Conservation (phyloP, 2,113 vertebrate species). For the Microtus richardsoni region DNA sequence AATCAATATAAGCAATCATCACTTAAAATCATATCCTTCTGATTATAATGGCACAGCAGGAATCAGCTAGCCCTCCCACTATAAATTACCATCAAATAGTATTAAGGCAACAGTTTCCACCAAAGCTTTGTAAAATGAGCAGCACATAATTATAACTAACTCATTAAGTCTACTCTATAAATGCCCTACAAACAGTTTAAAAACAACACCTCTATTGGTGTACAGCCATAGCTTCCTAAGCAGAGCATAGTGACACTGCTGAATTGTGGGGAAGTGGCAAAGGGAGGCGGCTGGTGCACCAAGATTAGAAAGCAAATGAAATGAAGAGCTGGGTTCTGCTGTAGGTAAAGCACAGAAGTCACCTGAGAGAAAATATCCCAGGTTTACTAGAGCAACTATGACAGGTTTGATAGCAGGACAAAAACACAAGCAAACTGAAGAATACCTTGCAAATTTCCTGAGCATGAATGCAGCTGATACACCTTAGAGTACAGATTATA, state of each 20-base stretch:
- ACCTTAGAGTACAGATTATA: background rate
- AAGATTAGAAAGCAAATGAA: background rate
- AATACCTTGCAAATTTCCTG: background rate
- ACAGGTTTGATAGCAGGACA: background rate
- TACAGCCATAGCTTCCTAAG: background rate
- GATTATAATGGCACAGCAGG: background rate
- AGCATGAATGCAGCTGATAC: background rate
- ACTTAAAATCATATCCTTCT: background rate
- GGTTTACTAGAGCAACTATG: background rate
- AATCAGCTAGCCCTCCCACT: background rate
- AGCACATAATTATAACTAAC: background rate
- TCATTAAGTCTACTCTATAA: background rate
- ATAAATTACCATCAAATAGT: background rate
- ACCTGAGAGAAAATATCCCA: background rate
- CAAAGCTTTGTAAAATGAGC: background rate
- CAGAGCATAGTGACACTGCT: background rate
- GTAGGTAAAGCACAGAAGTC: background rate
- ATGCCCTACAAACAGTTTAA: background rate
- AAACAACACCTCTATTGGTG: background rate
- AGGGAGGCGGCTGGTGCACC: no score
- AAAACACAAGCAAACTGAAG: background rate
- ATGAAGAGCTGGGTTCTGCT: background rate
- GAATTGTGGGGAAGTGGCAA: no score
- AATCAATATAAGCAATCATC: background rate
- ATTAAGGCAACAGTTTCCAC: background rate